Conservation (phyloP, 2,888 invertebrate genomes). For the Drosophila rubida region DNA sequence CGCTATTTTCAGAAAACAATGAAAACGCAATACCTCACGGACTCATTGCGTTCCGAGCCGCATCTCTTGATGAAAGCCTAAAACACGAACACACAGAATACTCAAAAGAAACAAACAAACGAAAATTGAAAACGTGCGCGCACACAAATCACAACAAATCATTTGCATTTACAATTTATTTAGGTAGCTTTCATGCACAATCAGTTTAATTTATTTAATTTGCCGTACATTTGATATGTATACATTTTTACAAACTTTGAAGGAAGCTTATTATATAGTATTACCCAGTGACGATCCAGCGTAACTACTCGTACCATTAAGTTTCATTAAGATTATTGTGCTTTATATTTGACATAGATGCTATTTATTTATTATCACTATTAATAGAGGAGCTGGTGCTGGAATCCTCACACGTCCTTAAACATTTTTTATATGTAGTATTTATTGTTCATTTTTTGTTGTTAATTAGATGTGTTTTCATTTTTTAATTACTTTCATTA, state of each 20-base stretch:
- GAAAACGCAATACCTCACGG: constrained; percentile 85
- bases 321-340: constrained; percentile 47
- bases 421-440: constrained; percentile 24
- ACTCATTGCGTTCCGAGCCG: constrained; percentile 84
- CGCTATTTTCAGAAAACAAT: constrained; percentile 85
- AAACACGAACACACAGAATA: constrained; percentile 19
- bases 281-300: constrained; percentile 57
- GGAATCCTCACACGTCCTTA: constrained; percentile 32
- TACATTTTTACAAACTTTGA: constrained; percentile 17
- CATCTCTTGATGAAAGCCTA: constrained; percentile 84
- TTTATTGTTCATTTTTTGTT: constrained; percentile 40
- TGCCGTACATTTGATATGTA: constrained; percentile 29
- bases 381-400: constrained; percentile 19
- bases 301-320: constrained; percentile 47
- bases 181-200: constrained; percentile 27
- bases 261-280: constrained; percentile 58
- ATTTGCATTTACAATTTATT: constrained; percentile 63
- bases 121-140: constrained; percentile 19
- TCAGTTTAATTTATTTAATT: constrained; percentile 23
- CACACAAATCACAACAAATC: constrained; percentile 37
- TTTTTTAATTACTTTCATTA: neutral
- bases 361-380: constrained; percentile 32
- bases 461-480: constrained; percentile 15
- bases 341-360: constrained; percentile 52
- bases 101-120: constrained; percentile 11